Evolutionary conservation across 2,113 vertebrate genomes (phyloP), one percentile per base, ranked within the genome.

Genomic region (Clupea harengus): DNA sequence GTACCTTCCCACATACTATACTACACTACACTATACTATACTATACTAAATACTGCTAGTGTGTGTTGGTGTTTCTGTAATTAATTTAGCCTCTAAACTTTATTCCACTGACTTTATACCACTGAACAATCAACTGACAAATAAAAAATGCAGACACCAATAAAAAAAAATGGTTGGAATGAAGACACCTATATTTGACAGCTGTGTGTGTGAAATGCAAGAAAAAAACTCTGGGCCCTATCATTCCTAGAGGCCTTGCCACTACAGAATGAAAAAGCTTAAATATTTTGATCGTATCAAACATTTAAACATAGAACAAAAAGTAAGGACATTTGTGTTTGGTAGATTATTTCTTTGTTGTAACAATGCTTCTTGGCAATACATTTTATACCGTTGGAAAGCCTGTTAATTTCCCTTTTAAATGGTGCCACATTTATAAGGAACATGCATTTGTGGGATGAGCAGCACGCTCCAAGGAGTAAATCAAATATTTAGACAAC

Each of bases 401-500:
- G n/a, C n/a, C n/a, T n/a, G n/a, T n/a, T n/a, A n/a, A n/a, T n/a
- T n/a, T n/a, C n/a, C n/a, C n/a, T n/a, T n/a, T n/a, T n/a, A n/a
- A n/a, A n/a, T n/a, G n/a, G n/a, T n/a, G n/a, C n/a, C n/a, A n/a
- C n/a, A n/a, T n/a, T n/a, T n/a, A n/a, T n/a, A n/a, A n/a, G n/a
- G n/a, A n/a, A n/a, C n/a, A n/a, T n/a, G n/a, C n/a, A n/a, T n/a
- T n/a, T n/a, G n/a, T n/a, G n/a, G n/a, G n/a, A n/a, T n/a, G n/a
- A n/a, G n/a, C n/a, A n/a, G n/a, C n/a, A n/a, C 32, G 87, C 85
- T 88, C 85, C 82, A 83, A 91, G 85, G 45, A 84, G 50, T 22
- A 88, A 92, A 92, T 91, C 85, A 88, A 93, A 92, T 89, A 88
- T 90, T 89, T 90, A 91, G 82, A 87, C 91, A 91, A 92, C 18